A percentile compares a stretch with the other conserved stretches of the same genome.
Evolutionary conservation across 2,797 vertebrate genomes (phyloP).

Genomic region (Crypturellus tataupa): DNA sequence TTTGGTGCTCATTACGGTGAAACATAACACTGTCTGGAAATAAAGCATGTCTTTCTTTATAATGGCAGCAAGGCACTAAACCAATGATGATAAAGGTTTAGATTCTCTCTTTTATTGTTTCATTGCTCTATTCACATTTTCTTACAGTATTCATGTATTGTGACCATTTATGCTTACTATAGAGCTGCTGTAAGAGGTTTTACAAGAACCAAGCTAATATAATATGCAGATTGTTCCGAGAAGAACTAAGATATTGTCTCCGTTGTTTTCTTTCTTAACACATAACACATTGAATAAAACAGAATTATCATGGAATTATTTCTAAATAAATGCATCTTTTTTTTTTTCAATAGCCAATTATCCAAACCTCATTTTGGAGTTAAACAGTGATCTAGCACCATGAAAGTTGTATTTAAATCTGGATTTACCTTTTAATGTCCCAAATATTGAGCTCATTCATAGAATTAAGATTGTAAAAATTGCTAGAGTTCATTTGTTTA

Average conservation of each 20-base stretch:
- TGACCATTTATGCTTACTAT: not conserved
- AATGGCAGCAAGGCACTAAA: slow-evolving; percentile 8
- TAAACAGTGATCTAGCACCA: fast-evolving
- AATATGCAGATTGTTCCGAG: not conserved
- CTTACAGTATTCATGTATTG: not conserved
- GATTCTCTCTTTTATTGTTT: not conserved
- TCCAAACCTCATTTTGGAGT: not conserved
- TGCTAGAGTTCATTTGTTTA: not conserved
- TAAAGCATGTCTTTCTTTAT: slow-evolving; percentile 49
- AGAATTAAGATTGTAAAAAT: no score
- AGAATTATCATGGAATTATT: not conserved
- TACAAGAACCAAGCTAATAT: not conserved
- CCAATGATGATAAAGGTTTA: slow-evolving; percentile 9
- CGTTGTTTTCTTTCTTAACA: not conserved
- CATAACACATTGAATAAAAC: not conserved
- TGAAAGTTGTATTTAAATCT: not conserved
- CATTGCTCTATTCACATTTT: not conserved
- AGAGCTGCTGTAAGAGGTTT: not conserved
- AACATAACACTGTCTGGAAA: slow-evolving; percentile 64
- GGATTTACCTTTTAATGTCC: not conserved
- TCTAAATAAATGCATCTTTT: not conserved
- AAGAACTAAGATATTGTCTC: not conserved
- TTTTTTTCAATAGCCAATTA: not conserved
- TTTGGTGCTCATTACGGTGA: slow-evolving; percentile 72
- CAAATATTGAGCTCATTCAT: not conserved